Evolutionary conservation across 2,113 vertebrate genomes (phyloP), one percentile per base, ranked within the genome.

Genomic region (Callorhinus ursinus): DNA sequence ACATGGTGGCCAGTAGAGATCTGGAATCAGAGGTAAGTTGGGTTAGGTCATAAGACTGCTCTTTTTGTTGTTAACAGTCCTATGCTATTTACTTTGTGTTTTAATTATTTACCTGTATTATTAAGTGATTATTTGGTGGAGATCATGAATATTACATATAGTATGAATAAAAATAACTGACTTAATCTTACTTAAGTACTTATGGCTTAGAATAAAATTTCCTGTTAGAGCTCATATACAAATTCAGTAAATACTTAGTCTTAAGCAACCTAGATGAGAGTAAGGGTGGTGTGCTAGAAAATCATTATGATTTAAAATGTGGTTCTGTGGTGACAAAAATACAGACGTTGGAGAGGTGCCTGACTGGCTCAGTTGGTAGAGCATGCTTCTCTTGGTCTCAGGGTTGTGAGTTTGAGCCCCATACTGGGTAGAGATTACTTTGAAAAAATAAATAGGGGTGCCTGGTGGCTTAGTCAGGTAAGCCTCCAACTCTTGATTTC

Each of bases 221-320:
- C 51, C 53, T 87, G 22, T 49, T 77, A n/a, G 3, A 69, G 74
- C 21, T 94, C 33, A 87, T 31, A 63, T 46, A 39, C 0, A 90
- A 21, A 90, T 63, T 96, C 33, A 83, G 76, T 77, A 95, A 53
- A 71, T 72, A 63, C 24, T 46, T 63, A 55, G 14, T 36, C 11
- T 93, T 74, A 46, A 51, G 81, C 59, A 65, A 88, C 11, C 67
- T 81, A 31, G 39, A 42, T 90, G n/a, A 33, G 67, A 90, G n/a
- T 76, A 31, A 91, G 93, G 9, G 80, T 55, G 61, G 1, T 67
- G 14, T 91, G 31, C 12, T 57, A 79, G 57, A 81, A 95, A 86
- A 92, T 85, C 53, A 42, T 69, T 5, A 88, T 80, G 46, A 80
- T 84, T 88, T 83, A 79, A 92, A 95, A 89, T 67, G 55, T 92